phyloP scores from a whole-genome alignment of 2,888 invertebrate genomes.

The Theodoxus fluviatilis region DNA sequence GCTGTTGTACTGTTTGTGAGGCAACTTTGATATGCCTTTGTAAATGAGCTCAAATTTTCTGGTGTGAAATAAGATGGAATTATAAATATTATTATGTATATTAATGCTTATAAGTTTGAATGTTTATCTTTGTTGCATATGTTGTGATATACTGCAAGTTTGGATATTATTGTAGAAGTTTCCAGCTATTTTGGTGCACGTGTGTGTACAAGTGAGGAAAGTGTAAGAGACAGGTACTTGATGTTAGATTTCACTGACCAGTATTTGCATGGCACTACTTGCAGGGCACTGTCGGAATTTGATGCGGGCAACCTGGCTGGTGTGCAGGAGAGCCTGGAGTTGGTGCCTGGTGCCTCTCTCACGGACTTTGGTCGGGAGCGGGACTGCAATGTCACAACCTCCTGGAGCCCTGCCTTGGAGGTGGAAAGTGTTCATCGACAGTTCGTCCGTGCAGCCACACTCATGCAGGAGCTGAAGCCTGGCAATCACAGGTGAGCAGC shows the following conservation, averaged over 20 bases:
- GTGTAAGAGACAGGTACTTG: neutral
- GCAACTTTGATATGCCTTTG: too few relatives aligned
- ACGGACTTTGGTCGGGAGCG: conserved; percentile 35
- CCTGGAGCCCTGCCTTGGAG: conserved; percentile 43
- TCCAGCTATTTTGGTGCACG: neutral
- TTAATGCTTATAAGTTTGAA: too few relatives aligned
- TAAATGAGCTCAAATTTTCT: too few relatives aligned
- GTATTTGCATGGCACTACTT: neutral
- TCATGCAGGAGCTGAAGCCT: conserved; percentile 39
- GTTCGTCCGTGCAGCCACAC: conserved; percentile 44
- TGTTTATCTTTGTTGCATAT: neutral
- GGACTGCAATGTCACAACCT: conserved; percentile 24
- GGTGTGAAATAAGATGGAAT: too few relatives aligned
- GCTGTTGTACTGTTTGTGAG: too few relatives aligned
- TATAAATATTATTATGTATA: too few relatives aligned
- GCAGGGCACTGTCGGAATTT: conserved; percentile 57
- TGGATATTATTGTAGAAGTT: neutral
- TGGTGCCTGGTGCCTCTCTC: conserved; percentile 53
- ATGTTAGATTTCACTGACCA: neutral
- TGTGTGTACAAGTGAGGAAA: conserved; percentile 2
- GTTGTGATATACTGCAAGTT: neutral
- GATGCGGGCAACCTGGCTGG: conserved; percentile 46
- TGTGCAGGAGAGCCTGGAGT: conserved; percentile 50
- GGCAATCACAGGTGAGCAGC: conserved; percentile 38
- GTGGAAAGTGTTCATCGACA: conserved; percentile 42